phyloP scores from a whole-genome alignment of 2,113 vertebrate genomes.

The Phocoena sinus region DNA sequence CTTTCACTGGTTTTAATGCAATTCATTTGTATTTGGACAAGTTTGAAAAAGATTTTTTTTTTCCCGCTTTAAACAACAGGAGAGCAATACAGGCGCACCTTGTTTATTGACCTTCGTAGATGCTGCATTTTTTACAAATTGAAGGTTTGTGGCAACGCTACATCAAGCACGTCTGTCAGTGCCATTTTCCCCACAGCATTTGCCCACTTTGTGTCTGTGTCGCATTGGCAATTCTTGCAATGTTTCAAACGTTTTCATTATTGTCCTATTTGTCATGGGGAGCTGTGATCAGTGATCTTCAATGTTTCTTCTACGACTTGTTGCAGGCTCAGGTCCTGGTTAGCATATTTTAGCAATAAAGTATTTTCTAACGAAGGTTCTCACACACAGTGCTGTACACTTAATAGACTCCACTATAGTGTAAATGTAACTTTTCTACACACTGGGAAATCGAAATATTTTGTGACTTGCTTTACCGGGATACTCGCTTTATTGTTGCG shows the following conservation, averaged over 20 bases:
- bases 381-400: background rate
- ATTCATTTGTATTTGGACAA: conserved; percentile 9
- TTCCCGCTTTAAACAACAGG: background rate
- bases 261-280: background rate
- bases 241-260: background rate
- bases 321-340: background rate
- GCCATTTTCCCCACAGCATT: background rate
- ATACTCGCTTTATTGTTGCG: background rate
- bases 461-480: background rate
- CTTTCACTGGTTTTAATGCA: background rate
- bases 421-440: background rate
- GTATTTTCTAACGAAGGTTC: background rate
- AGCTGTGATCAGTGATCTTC: background rate
- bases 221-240: background rate
- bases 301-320: background rate
- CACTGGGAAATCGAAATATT: too few relatives aligned
- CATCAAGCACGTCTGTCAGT: background rate
- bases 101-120: background rate
- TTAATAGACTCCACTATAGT: background rate
- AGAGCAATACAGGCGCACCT: background rate
- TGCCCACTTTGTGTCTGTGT: background rate
- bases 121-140: background rate
- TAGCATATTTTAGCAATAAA: background rate
- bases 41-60: background rate
- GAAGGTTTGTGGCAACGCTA: background rate